Base-by-base conservation (phyloP, 2,888 invertebrate genomes). In the Dicyrtomina minuta region DNA sequence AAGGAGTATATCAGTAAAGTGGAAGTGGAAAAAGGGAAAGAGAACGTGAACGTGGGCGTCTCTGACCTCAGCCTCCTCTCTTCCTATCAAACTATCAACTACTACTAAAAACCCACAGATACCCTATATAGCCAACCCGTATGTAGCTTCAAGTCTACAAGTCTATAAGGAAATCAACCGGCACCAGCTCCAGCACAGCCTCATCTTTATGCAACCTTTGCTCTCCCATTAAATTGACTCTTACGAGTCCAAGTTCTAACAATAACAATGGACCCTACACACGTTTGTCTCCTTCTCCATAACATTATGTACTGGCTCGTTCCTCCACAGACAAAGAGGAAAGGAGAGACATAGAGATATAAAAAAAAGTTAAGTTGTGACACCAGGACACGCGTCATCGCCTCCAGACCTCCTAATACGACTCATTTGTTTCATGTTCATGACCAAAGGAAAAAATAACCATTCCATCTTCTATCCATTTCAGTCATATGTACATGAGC, bases 361-460 rank as follows among this genome's bases (percentile, higher is more conserved):
- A 64, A 44, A 49, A 61, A 58, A 70, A 56, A 64, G 20, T 24
- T 20, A 26, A 70, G 64, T 64, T 59, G 65, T 68, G 73, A 75
- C 72, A 75, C 67, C 70, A 71, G 55, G 75, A 73, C 75, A 76
- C 76, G 74, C 74, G 75, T 76, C 76, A 74, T 73, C 74, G 68
- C 74, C 72, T 75, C 74, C 70, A 75, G 75, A 75, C 74, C 75
- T 75, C 75, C 75, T 74, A 75, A 75, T 74, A 77, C 72, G 74
- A 75, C 75, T 76, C 77, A 75, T 77, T 77, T 77, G 77, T 77
- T 77, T 75, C 68, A 61, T 51, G 43, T 17, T n/a, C 44, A 62
- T 20, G 61, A 43, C 41, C 22, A 61, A 66, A 56, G 62, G 43
- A 33, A 49, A 33, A n/a, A 41, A 41, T 33, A 33, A 33, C 33